phyloP scores from a whole-genome alignment of 2,113 vertebrate genomes.

The Xiphorhynchus elegans region DNA sequence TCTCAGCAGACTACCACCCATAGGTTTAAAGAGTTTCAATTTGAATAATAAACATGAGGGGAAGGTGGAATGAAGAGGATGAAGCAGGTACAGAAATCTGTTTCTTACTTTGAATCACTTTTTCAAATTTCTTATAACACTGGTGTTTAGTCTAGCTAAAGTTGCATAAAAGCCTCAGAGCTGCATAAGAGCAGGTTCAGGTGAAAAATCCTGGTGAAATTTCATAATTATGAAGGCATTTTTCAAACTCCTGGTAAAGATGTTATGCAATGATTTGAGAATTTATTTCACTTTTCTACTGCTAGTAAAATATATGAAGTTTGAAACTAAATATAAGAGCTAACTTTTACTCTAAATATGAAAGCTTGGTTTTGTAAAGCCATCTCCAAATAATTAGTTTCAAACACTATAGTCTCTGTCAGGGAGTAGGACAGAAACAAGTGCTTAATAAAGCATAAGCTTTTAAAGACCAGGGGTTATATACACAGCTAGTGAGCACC shows the following conservation, averaged over 20 bases:
- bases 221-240: not conserved
- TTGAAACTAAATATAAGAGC: not conserved
- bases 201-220: not conserved
- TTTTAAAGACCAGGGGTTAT: not conserved
- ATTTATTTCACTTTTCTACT: not conserved
- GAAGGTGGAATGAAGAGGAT: rapidly evolving
- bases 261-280: not conserved
- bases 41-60: not conserved
- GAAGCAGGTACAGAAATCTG: not conserved
- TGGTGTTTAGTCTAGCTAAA: not conserved
- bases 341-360: not conserved
- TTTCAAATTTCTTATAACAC: not conserved
- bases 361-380: not conserved
- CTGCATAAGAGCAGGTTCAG: not conserved
- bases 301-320: not conserved
- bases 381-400: not conserved
- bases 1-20: not conserved
- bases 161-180: not conserved
- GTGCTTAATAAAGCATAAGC: not conserved
- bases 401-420: not conserved
- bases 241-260: not conserved
- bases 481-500: rapidly evolving
- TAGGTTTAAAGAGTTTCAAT: not conserved
- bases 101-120: not conserved
- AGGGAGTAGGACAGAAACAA: not conserved